Base-by-base conservation (phyloP, 2,113 vertebrate genomes). In the Oncorhynchus tshawytscha region DNA sequence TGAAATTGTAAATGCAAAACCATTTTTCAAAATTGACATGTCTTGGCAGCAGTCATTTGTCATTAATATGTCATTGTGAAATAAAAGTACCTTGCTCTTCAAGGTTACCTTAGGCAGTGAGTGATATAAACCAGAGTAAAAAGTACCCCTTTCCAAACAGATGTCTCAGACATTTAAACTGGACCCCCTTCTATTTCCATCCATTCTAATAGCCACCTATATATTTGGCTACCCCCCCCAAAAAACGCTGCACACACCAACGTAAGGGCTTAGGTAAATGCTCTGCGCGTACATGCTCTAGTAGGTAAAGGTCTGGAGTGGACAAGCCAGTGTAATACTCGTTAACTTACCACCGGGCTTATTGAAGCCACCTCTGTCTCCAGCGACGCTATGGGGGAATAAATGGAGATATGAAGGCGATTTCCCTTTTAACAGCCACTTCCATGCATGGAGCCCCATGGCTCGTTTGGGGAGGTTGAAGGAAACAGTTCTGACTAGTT, bases 281-380 rank as follows among this genome's bases (percentile, higher is more conserved):
- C 71, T 85, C 76, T 80, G 91, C 91, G 85, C 87, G 91, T 78
- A 85, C 71, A 82, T 82, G 91, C 89, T 93, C 91, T 91, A 92
- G 92, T 89, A 84, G 86, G 88, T 88, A 87, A 88, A 88, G 85
- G 83, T 82, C 89, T 89, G 89, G 85, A 91, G 95, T 92, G 90
- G 91, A 91, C 96, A 96, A 98, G 95, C 96, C 97, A 97, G 96
- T 95, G 93, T 97, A 97, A 97, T 95, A 94, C 96, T 96, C 96
- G 96, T 96, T 96, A 97, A 99, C 98, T 99, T 99, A 99, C 98
- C 98, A 99, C 98, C 97, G 96, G 98, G 98, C 98, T 99, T 99
- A 99, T 93, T 99, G 98, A 99, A 99, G 98, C 98, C 98, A 99
- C 96, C 96, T 99, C 98, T 97, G 94, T 99, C 98, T 98, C 97